Evolutionary conservation across 35 echinoderm and acorn worm genomes (phyloP).

Genomic region (Apostichopus parvimensis): DNA sequence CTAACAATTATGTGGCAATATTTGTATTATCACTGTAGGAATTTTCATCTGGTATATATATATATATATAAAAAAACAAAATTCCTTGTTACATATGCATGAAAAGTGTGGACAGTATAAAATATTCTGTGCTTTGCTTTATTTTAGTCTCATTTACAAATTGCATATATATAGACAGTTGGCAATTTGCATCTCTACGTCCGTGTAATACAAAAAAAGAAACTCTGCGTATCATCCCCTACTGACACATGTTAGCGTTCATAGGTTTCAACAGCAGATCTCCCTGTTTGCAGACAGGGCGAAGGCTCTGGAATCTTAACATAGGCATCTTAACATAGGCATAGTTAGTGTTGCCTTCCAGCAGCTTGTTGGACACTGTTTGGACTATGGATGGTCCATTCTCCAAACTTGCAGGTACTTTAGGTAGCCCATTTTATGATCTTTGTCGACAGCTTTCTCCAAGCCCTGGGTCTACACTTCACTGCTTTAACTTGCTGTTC

Average conservation of each 20-base stretch:
- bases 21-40: neutral
- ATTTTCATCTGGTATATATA: neutral
- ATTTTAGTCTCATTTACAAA: conserved; percentile 1
- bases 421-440: neutral
- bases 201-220: neutral
- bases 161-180: neutral
- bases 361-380: too few relatives aligned
- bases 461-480: neutral
- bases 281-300: neutral
- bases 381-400: neutral
- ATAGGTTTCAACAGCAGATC: neutral
- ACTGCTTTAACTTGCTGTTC: neutral
- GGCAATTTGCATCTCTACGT: neutral
- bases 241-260: neutral
- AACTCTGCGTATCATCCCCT: neutral
- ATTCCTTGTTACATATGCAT: neutral
- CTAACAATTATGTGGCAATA: neutral
- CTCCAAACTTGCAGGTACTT: neutral
- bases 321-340: too few relatives aligned
- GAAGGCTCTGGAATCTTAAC: neutral
- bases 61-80: too few relatives aligned
- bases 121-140: neutral
- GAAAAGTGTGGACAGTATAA: neutral
- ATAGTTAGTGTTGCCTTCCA: too few relatives aligned
- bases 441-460: neutral